A percentile compares a stretch with the other conserved stretches of the same genome.
Conservation (phyloP, 2,113 vertebrate genomes). For the Pedetes capensis region DNA sequence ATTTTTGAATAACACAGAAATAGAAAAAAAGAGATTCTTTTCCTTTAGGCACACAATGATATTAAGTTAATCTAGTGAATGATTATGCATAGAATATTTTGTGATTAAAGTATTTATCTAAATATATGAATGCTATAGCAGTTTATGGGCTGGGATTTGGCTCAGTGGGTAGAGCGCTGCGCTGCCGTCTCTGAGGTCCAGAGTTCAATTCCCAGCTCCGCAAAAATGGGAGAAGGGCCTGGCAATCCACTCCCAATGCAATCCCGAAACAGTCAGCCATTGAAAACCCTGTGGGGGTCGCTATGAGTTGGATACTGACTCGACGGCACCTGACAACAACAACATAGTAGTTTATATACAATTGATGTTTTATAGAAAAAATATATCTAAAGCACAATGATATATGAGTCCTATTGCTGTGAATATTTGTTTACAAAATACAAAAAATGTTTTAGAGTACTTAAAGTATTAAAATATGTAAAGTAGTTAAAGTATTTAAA, state of each 20-base stretch:
- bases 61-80: conserved; percentile 36
- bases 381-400: conserved; percentile 15
- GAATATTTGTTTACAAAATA: conserved; percentile 50
- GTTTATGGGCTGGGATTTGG: too few relatives aligned
- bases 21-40: not conserved
- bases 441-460: not conserved
- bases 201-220: too few relatives aligned
- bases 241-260: too few relatives aligned
- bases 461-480: not conserved
- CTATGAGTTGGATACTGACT: too few relatives aligned
- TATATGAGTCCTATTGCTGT: not conserved
- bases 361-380: conserved; percentile 27
- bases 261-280: too few relatives aligned
- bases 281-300: too few relatives aligned
- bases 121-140: not conserved
- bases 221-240: too few relatives aligned
- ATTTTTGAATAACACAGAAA: not conserved
- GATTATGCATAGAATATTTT: conserved; percentile 21
- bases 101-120: not conserved
- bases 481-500: not conserved
- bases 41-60: not conserved
- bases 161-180: too few relatives aligned
- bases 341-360: not conserved
- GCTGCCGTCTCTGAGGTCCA: too few relatives aligned
- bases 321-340: too few relatives aligned